phyloP scores from a whole-genome alignment of 2,797 vertebrate species.

The Micromesistius poutassou region DNA sequence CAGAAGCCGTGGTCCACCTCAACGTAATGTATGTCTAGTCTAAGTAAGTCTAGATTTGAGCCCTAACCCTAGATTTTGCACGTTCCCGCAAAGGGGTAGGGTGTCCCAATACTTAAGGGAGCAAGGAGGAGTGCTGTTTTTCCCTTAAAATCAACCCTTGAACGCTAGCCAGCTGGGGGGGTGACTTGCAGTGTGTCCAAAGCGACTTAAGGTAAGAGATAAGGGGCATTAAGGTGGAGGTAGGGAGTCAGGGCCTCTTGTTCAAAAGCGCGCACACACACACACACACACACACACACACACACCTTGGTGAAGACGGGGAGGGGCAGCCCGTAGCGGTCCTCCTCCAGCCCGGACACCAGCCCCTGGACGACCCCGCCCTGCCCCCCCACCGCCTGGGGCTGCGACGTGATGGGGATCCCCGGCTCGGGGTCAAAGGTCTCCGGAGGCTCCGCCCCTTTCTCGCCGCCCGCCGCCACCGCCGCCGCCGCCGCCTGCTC shows the following conservation, averaged over 20 bases:
- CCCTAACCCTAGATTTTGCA: no score
- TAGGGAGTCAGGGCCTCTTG: not conserved
- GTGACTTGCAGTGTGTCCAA: no score
- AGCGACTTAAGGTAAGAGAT: not conserved
- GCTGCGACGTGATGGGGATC: constrained; percentile 89
- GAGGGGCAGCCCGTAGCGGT: constrained; percentile 88
- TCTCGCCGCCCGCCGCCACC: not conserved
- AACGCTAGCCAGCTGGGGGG: no score
- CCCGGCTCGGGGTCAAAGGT: constrained; percentile 64
- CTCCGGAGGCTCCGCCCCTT: constrained; percentile 47
- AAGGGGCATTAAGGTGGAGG: no score
- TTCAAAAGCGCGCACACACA: not conserved
- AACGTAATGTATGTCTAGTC: not conserved
- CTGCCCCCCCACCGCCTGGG: constrained; percentile 77
- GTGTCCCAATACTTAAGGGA: no score
- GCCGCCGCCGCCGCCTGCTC: not conserved
- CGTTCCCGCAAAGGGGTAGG: no score
- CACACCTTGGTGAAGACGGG: constrained; percentile 94
- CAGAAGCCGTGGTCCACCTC: not conserved
- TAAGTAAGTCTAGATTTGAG: no score
- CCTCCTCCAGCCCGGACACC: constrained; percentile 90
- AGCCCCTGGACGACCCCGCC: constrained; percentile 78
- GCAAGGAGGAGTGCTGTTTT: no score
- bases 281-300: no score
- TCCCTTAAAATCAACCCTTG: no score